Evolutionary conservation across 2,797 vertebrate species (phyloP).

Genomic region (Amniataba percoides): DNA sequence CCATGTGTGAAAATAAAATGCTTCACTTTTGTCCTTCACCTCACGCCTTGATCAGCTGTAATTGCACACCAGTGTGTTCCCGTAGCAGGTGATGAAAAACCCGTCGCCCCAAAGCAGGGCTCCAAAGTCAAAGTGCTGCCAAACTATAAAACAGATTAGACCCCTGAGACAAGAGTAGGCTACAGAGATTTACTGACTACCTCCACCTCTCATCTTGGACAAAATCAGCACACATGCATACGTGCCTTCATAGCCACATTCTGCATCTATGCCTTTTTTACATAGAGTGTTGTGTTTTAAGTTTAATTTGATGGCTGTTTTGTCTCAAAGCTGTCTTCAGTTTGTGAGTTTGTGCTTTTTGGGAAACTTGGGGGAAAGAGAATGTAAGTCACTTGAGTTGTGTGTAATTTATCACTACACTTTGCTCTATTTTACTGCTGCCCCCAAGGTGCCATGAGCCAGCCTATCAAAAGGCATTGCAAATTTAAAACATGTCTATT

Average conservation of each 20-base stretch:
- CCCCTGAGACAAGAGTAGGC: conserved; percentile 42
- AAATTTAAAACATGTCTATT: no score
- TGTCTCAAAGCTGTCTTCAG: neutral
- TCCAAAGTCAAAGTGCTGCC: conserved; percentile 49
- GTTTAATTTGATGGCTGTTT: neutral
- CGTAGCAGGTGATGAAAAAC: conserved; percentile 54
- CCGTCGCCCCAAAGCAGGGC: conserved; percentile 37
- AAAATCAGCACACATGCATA: conserved; percentile 40
- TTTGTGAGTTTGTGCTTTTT: neutral
- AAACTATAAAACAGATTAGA: conserved; percentile 51
- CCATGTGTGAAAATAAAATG: conserved; percentile 46
- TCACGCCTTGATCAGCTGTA: conserved; percentile 45
- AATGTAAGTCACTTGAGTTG: neutral
- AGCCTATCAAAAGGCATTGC: neutral
- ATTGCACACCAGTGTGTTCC: conserved; percentile 49
- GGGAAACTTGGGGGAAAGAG: neutral
- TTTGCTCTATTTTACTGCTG: neutral
- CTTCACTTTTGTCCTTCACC: conserved; percentile 45
- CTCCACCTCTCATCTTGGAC: conserved; percentile 11
- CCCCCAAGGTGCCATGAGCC: neutral
- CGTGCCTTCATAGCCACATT: neutral
- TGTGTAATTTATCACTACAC: neutral
- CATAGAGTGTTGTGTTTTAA: neutral
- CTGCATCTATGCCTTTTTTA: neutral
- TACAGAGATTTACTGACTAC: conserved; percentile 37